Percentiles rank a stretch among this genome's conserved stretches.
phyloP scores from a whole-genome alignment of 2,113 vertebrate species.

The Regulus satrapa region DNA sequence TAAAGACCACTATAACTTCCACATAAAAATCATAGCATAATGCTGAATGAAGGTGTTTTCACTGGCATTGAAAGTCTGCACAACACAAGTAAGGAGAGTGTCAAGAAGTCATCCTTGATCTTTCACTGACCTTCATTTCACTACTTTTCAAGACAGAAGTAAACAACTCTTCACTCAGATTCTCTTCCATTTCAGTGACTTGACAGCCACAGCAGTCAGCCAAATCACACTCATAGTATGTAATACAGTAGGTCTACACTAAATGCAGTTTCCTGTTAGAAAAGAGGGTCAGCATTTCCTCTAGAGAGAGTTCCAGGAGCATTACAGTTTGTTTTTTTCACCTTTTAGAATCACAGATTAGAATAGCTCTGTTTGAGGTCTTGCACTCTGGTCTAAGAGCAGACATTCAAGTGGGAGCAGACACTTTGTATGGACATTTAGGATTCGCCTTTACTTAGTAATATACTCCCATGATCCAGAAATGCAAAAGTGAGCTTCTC shows the following conservation, averaged over 20 bases:
- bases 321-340: rapidly evolving
- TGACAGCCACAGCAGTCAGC: not conserved
- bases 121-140: not conserved
- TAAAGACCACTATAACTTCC: not conserved
- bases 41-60: not conserved
- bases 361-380: not conserved
- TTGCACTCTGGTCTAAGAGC: not conserved
- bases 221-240: not conserved
- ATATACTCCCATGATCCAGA: not conserved
- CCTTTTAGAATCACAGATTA: not conserved
- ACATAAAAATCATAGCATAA: not conserved
- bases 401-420: not conserved
- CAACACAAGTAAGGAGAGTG: not conserved
- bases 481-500: not conserved
- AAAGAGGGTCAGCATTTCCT: not conserved
- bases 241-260: not conserved
- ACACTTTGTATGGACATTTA: not conserved
- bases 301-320: not conserved
- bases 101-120: not conserved
- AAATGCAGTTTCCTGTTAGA: not conserved
- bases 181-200: not conserved
- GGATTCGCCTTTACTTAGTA: not conserved
- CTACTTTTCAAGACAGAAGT: not conserved
- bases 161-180: not conserved
- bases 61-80: not conserved